Percentiles rank a stretch among this genome's conserved stretches.
phyloP scores from a whole-genome alignment of 2,113 vertebrate genomes.

The Cyphomyrus discorhynchus region DNA sequence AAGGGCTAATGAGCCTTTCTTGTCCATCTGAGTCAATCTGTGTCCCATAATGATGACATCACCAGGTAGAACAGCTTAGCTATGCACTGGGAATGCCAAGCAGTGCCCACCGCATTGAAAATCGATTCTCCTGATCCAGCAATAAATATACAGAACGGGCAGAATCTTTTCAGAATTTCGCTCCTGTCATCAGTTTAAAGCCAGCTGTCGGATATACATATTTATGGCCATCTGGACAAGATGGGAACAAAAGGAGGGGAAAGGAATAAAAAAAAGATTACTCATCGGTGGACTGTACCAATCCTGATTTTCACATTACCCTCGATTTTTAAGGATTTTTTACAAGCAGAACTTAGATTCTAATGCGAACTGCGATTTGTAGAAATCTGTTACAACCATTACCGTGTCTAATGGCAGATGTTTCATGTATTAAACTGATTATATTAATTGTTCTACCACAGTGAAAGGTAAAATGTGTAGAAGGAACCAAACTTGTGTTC shows the following conservation, averaged over 20 bases:
- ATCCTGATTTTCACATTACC: neutral
- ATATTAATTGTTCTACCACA: neutral
- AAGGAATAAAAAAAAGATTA: slow-evolving; percentile 28
- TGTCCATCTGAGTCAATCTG: neutral
- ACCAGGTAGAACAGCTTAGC: neutral
- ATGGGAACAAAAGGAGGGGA: slow-evolving; percentile 30
- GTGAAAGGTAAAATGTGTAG: neutral
- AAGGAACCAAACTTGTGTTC: neutral
- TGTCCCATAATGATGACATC: slow-evolving; percentile 9
- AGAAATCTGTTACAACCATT: neutral
- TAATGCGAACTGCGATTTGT: neutral
- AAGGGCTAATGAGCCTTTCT: neutral
- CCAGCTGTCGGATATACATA: slow-evolving; percentile 42
- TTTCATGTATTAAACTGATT: neutral
- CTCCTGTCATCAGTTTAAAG: slow-evolving; percentile 31
- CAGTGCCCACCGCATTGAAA: slow-evolving; percentile 24
- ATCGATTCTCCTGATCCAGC: slow-evolving; percentile 14
- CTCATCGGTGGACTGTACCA: slow-evolving; percentile 9
- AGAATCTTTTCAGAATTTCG: slow-evolving; percentile 41
- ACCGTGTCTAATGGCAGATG: neutral
- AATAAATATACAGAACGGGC: slow-evolving; percentile 34
- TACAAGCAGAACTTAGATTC: neutral
- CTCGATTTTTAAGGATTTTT: neutral
- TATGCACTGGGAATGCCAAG: slow-evolving; percentile 7
- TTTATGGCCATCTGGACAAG: slow-evolving; percentile 49